Evolutionary conservation across 92 coral and sea anemone species (phyloP).

Genomic region (Siderastrea siderea): DNA sequence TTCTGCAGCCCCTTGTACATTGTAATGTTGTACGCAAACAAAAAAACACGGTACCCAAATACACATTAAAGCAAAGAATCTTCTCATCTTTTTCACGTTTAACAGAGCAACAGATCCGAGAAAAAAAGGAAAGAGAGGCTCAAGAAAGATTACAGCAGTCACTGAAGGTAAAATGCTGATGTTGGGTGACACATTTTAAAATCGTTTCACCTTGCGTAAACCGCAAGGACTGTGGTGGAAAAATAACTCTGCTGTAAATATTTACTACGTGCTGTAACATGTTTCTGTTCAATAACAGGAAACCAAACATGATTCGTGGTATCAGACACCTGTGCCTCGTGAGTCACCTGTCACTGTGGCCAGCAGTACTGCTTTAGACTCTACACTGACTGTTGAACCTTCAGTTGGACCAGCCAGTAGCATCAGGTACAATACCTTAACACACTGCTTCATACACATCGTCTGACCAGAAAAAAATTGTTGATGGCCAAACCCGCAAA

Average conservation of each 20-base stretch:
- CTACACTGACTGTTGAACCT: background rate
- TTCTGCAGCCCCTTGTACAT: too few relatives aligned
- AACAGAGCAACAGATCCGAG: conserved; percentile 86
- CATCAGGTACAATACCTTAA: background rate
- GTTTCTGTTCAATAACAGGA: conserved; percentile 7
- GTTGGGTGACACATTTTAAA: background rate
- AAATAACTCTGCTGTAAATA: background rate
- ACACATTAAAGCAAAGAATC: background rate
- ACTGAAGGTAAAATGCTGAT: conserved; percentile 50
- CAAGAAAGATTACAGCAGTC: conserved; percentile 69
- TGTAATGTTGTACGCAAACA: too few relatives aligned
- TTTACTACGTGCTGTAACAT: background rate
- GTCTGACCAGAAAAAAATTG: too few relatives aligned
- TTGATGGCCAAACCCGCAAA: too few relatives aligned
- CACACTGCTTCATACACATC: too few relatives aligned
- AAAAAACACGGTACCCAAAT: too few relatives aligned
- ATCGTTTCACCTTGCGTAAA: background rate
- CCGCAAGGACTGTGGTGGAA: background rate
- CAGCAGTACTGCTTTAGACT: background rate
- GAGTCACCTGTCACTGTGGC: background rate
- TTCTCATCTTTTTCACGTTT: background rate
- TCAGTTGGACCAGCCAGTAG: background rate
- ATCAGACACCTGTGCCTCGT: background rate
- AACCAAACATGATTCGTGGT: conserved; percentile 13
- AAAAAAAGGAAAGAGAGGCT: conserved; percentile 86